A percentile compares a stretch with the other conserved stretches of the same genome.
Conservation (phyloP, 2,888 invertebrate species). For the Drosophila robusta region DNA sequence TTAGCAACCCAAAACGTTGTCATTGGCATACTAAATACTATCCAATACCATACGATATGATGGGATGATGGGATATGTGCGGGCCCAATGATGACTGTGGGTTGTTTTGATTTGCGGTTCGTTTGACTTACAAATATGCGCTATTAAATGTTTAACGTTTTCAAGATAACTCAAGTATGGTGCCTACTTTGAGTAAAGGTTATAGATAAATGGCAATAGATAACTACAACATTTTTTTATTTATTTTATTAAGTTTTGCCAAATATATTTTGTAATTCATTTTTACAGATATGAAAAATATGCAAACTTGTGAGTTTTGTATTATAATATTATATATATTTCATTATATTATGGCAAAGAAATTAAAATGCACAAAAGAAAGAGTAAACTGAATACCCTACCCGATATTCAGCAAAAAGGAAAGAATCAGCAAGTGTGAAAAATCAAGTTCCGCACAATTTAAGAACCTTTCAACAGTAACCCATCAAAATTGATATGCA, state of each 20-base stretch:
- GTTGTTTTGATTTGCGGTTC: conserved; percentile 15
- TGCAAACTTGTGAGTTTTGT: too few species aligned
- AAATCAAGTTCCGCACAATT: conserved; percentile 33
- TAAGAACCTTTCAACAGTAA: conserved; percentile 11
- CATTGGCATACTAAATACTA: conserved; percentile 69
- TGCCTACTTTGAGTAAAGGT: too few species aligned
- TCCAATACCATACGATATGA: conserved; percentile 20
- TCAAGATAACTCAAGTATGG: conserved; percentile 12
- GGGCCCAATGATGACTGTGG: conserved; percentile 2
- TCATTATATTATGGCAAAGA: too few species aligned
- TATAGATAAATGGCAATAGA: not conserved
- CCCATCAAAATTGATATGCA: conserved; percentile 65
- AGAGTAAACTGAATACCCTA: too few species aligned
- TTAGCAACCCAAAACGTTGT: conserved; percentile 52
- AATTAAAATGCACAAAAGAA: too few species aligned
- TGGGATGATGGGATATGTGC: conserved; percentile 27
- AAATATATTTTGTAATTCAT: too few species aligned
- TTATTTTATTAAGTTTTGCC: not conserved
- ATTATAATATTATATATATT: too few species aligned
- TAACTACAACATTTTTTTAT: not conserved
- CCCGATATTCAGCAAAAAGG: not conserved
- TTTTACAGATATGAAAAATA: too few species aligned
- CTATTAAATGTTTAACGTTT: conserved; percentile 6
- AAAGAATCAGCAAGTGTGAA: conserved; percentile 42
- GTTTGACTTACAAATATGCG: conserved; percentile 27